Conservation (phyloP, 2,797 vertebrate genomes). For the Ceyx erithaca region DNA sequence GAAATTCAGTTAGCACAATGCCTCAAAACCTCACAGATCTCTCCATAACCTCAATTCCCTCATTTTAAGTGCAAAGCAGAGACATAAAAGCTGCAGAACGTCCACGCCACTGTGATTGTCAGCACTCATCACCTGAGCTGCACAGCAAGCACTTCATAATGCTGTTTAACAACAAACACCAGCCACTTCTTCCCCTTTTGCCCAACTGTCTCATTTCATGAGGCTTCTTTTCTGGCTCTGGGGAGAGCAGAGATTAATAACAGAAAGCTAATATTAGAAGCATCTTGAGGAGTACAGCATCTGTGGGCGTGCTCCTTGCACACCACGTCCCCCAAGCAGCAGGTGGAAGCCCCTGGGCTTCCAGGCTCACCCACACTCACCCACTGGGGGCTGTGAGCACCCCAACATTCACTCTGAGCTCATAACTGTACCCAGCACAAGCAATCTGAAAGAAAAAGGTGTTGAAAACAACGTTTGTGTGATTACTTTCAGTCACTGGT, state of each 20-base stretch:
- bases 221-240: conserved; percentile 11
- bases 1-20: not conserved
- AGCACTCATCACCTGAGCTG: conserved; percentile 14
- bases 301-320: accelerated
- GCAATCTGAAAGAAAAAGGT: not conserved
- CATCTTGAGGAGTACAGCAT: conserved; percentile 10
- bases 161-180: conserved; percentile 12
- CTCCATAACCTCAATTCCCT: not conserved
- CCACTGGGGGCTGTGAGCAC: accelerated
- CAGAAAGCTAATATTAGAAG: conserved; percentile 71
- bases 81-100: not conserved
- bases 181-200: conserved; percentile 41
- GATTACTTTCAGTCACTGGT: not conserved
- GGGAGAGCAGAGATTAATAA: conserved; percentile 58
- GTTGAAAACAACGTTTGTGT: not conserved
- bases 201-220: conserved; percentile 24
- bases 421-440: not conserved
- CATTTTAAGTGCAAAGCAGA: not conserved
- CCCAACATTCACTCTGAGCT: not conserved
- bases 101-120: not conserved
- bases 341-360: not conserved
- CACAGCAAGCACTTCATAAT: not conserved
- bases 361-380: not conserved
- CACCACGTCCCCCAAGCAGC: not conserved
- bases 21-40: not conserved